phyloP scores from a whole-genome alignment of 2,888 invertebrate genomes.

The Tiphia femorata region DNA sequence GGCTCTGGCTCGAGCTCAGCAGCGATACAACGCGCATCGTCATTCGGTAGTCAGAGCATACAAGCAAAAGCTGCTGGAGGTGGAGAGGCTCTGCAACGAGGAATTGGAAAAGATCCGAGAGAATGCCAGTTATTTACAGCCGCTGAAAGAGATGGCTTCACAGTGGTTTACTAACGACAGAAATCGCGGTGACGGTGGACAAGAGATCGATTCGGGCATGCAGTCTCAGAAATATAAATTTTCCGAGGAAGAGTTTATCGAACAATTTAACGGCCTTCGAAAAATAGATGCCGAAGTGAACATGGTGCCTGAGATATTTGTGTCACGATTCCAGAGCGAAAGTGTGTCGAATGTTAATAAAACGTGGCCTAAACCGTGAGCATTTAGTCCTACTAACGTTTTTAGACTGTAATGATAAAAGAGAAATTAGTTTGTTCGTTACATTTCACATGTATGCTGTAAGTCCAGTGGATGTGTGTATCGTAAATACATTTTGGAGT shows the following conservation, averaged over 20 bases:
- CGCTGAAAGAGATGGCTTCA: conserved; percentile 63
- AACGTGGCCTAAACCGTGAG: too few species aligned
- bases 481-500: too few species aligned
- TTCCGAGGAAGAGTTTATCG: not conserved
- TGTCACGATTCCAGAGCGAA: conserved; percentile 38
- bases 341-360: too few species aligned
- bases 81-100: conserved; percentile 68
- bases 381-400: too few species aligned
- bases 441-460: too few species aligned
- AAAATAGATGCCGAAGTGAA: conserved; percentile 46
- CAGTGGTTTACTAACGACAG: conserved; percentile 58
- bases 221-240: conserved; percentile 2
- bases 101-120: conserved; percentile 66
- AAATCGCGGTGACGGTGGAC: conserved; percentile 36
- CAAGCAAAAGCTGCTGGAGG: conserved; percentile 63
- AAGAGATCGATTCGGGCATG: conserved; percentile 3
- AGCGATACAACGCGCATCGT: conserved; percentile 57
- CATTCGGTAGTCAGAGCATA: conserved; percentile 65
- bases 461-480: too few species aligned
- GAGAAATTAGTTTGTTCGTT: too few species aligned
- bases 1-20: conserved; percentile 57
- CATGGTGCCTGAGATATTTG: conserved; percentile 48
- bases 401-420: too few species aligned
- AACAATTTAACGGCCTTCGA: conserved; percentile 12
- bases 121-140: conserved; percentile 62